Conservation (phyloP, 2,113 vertebrate species). For the Ctenomys sociabilis region DNA sequence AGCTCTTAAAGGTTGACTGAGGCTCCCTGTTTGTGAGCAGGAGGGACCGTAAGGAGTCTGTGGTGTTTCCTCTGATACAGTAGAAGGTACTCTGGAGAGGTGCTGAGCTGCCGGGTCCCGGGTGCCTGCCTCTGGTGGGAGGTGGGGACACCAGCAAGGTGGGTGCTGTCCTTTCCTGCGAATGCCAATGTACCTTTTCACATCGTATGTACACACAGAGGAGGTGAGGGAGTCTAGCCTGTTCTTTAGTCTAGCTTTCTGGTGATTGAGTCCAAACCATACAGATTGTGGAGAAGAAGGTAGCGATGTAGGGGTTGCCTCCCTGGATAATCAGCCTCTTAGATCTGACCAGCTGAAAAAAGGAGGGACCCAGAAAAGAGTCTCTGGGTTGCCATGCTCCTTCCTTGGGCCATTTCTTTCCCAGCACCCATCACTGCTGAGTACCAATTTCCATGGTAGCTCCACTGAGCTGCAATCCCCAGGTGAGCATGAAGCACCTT, state of each 20-base stretch:
- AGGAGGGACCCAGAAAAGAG: neutral
- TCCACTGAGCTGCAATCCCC: rapidly evolving
- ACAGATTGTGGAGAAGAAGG: neutral
- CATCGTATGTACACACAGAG: neutral
- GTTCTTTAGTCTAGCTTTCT: neutral
- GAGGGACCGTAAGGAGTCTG: rapidly evolving
- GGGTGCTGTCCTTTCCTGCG: neutral
- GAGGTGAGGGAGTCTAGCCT: neutral
- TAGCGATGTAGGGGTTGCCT: neutral
- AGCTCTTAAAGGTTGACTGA: neutral
- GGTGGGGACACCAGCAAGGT: neutral
- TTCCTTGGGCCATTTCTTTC: too few species aligned
- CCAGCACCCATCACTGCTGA: rapidly evolving
- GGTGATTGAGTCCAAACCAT: neutral
- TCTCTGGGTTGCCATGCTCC: neutral
- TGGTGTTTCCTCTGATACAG: neutral
- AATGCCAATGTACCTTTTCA: neutral
- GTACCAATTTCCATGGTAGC: rapidly evolving
- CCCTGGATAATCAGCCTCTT: neutral
- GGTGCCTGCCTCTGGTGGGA: neutral
- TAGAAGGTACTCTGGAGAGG: too few species aligned
- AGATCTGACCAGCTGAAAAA: neutral
- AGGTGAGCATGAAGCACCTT: neutral
- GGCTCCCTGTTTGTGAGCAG: neutral
- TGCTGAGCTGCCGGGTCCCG: neutral